A percentile compares a stretch with the other conserved stretches of the same genome.
These are phyloP conservation scores for Heteromurus nitidus DNA, from an alignment of 2,888 invertebrate genomes.

Conservation along the genomic window DNA sequence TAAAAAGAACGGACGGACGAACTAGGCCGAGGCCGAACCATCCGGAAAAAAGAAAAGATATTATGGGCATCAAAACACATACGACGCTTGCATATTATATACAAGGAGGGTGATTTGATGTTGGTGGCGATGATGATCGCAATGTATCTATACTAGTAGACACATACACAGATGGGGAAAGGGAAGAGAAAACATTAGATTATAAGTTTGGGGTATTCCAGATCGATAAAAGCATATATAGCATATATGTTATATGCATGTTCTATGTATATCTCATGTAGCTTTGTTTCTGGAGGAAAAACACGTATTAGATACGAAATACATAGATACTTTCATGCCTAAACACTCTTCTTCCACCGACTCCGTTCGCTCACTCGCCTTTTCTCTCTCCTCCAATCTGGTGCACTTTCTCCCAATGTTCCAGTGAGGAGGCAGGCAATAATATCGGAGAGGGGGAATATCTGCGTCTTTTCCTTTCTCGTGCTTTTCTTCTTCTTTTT, in stretches of 20 bases:
- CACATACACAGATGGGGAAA: constrained; percentile 29
- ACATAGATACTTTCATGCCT: too few species aligned
- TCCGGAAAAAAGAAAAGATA: constrained; percentile 31
- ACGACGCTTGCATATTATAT: background rate
- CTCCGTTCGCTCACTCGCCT: background rate
- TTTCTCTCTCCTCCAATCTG: background rate
- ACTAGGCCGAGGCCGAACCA: constrained; percentile 49
- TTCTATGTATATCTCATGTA: too few species aligned
- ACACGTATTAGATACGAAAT: too few species aligned
- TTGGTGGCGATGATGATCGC: constrained; percentile 10
- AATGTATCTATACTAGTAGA: background rate
- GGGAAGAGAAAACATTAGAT: constrained; percentile 13
- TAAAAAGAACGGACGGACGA: constrained; percentile 17
- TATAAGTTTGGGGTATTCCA: background rate
- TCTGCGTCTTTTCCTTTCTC: constrained; percentile 8
- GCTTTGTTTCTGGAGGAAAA: too few species aligned
- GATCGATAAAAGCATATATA: constrained; percentile 12
- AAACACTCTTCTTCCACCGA: background rate
- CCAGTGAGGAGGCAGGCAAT: background rate
- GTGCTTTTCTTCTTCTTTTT: background rate
- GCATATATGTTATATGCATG: background rate
- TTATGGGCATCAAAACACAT: background rate
- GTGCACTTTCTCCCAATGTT: background rate
- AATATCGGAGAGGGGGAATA: constrained; percentile 2
- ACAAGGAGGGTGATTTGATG: constrained; percentile 18